These are phyloP conservation scores for Cassiopea xamachana DNA, from an alignment of 30 jellyfish, hydroid and myxozoan genomes.

Conservation along the genomic window DNA sequence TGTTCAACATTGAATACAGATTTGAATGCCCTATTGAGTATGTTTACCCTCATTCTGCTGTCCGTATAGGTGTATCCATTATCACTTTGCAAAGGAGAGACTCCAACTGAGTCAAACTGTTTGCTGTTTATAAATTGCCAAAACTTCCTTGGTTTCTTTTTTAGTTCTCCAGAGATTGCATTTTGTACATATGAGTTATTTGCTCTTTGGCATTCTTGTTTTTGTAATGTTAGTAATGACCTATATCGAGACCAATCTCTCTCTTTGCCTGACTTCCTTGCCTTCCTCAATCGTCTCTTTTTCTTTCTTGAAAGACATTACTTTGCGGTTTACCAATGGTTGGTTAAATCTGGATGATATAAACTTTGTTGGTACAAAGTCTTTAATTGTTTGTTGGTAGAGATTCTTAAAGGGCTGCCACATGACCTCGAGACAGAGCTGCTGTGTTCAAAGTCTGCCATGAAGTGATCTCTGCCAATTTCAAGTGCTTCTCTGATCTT, in stretches of 20 bases:
- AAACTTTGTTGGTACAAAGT: conserved; percentile 39
- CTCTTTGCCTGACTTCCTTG: conserved; percentile 41
- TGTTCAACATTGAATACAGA: conserved; percentile 42
- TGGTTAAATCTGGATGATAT: conserved; percentile 27
- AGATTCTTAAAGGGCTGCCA: conserved; percentile 2
- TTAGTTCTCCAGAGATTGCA: conserved; percentile 29
- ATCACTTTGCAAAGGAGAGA: conserved; percentile 36
- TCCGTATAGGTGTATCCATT: conserved; percentile 33
- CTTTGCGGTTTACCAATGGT: conserved; percentile 26
- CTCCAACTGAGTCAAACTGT: conserved; percentile 18
- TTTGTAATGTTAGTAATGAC: conserved; percentile 30
- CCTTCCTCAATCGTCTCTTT: conserved; percentile 22
- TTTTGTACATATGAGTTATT: conserved; percentile 17
- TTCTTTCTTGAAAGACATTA: conserved; percentile 24
- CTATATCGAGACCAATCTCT: conserved; percentile 29
- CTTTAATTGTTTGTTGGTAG: conserved; percentile 25
- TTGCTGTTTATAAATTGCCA: conserved; percentile 16
- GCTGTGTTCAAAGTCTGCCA: background rate
- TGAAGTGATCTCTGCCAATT: background rate
- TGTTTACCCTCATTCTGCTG: background rate
- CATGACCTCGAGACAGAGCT: conserved; percentile 11
- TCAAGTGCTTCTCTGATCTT: background rate
- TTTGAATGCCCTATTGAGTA: conserved; percentile 12
- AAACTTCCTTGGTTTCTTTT: conserved; percentile 27
- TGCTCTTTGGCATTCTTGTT: conserved; percentile 39